phyloP scores from a whole-genome alignment of 2,797 vertebrate species.

The Sebastes steindachneri region DNA sequence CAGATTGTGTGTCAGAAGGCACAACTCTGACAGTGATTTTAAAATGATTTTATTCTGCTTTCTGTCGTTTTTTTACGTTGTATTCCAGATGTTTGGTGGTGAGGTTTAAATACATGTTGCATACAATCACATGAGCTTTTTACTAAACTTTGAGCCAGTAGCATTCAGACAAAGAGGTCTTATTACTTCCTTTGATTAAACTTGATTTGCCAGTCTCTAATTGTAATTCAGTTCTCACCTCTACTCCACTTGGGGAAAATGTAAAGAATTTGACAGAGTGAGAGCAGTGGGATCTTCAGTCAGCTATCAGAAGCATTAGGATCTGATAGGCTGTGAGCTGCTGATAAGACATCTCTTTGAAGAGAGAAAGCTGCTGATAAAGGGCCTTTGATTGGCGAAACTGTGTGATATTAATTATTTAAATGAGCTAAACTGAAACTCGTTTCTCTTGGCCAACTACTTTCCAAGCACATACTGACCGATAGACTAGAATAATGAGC shows the following conservation, averaged over 20 bases:
- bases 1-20: background rate
- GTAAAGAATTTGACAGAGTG: background rate
- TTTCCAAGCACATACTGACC: background rate
- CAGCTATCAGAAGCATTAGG: constrained; percentile 1
- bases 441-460: background rate
- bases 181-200: background rate
- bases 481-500: background rate
- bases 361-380: constrained; percentile 19
- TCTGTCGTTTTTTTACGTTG: background rate
- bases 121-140: background rate
- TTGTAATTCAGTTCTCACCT: background rate
- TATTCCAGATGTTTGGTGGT: background rate
- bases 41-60: background rate
- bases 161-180: background rate
- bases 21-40: background rate
- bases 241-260: background rate
- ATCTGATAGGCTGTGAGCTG: constrained; percentile 40
- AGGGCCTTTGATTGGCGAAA: constrained; percentile 34
- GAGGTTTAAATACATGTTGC: background rate
- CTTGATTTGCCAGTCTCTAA: background rate
- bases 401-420: constrained; percentile 23
- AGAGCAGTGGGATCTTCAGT: background rate
- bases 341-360: constrained; percentile 51
- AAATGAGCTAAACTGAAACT: constrained; percentile 27
- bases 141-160: background rate